phyloP scores from a whole-genome alignment of 1,140 invertebrate genomes.

The Lineus longissimus region DNA sequence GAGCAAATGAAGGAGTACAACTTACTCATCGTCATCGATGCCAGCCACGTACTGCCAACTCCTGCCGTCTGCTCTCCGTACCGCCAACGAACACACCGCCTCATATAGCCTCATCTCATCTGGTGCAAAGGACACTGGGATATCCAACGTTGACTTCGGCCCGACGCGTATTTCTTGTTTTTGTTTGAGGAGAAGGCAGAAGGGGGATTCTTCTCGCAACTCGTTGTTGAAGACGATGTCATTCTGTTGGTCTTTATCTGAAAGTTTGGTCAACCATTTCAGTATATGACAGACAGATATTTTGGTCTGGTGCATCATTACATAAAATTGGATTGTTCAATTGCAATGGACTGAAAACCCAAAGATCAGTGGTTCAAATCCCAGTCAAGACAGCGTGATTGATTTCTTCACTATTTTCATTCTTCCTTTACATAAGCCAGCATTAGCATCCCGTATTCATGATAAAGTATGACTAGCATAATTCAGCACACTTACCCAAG shows the following conservation, averaged over 20 bases:
- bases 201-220: slow-evolving; percentile 27
- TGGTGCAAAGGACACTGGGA: slow-evolving; percentile 52
- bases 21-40: no score
- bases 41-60: slow-evolving; percentile 35
- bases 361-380: no score
- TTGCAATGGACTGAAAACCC: background rate
- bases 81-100: slow-evolving; percentile 38
- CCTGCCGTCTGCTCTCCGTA: slow-evolving; percentile 36
- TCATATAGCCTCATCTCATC: slow-evolving; percentile 46
- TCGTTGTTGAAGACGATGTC: slow-evolving; percentile 6
- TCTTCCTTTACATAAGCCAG: no score
- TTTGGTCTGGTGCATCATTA: no score
- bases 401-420: no score
- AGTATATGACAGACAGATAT: background rate
- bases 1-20: no score
- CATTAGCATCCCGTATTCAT: no score
- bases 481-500: slow-evolving; percentile 28
- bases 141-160: slow-evolving; percentile 49
- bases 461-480: no score
- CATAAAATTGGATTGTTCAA: no score
- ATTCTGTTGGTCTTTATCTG: slow-evolving; percentile 17
- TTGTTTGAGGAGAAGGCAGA: slow-evolving; percentile 48
- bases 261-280: no score
- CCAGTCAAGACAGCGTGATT: no score
- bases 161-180: slow-evolving; percentile 36